Evolutionary conservation across 2,113 vertebrate genomes (phyloP), one percentile per base, ranked within the genome.

Genomic region (Leucoraja erinaceus): DNA sequence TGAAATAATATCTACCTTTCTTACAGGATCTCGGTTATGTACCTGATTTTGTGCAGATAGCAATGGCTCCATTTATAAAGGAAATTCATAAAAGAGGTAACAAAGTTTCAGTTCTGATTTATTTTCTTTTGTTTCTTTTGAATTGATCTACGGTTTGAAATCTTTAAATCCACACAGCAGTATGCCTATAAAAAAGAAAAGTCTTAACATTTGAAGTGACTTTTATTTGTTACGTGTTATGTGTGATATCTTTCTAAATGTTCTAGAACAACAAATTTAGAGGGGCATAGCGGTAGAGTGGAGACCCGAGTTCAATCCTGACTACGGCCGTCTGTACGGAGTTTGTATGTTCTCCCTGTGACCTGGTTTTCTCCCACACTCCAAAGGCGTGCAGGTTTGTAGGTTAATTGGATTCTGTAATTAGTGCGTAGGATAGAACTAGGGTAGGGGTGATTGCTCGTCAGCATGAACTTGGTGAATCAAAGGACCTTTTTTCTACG

Each of bases 41-140:
- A 93, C 97, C 97, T 3, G 97, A 98, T 96, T 99, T 98, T 81
- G 96, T 98, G 59, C 96, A 96, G 0, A 86, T 95, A 11, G 96
- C 97, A 9, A 94, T 98, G 94, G 96, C 96, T 93, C 97, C 97
- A 0, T 98, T 96, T 93, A 96, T 98, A 93, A 97, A 97, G 54
- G 97, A 98, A 93, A 97, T 98, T 94, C 96, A 97, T 93, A 95
- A 95, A 93, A 97, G 97, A 97, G 97, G 97, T 98, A 95, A 2
- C 94, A 2, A 12, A 72, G 20, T 90, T 33, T 63, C 25, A 63
- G 4, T n/a, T 16, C n/a, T n/a, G 25, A 47, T 88, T 88, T 63
- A 12, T 72, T 91, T 70, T 47, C 66, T 70, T 91, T 1, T 16
- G 72, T 68, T 22, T 28, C 70, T 90, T 70, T 70, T 90, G 7